Percentiles rank a stretch among this genome's conserved stretches.
phyloP scores from a whole-genome alignment of 1,140 invertebrate genomes.

The Chlorops oryzae region DNA sequence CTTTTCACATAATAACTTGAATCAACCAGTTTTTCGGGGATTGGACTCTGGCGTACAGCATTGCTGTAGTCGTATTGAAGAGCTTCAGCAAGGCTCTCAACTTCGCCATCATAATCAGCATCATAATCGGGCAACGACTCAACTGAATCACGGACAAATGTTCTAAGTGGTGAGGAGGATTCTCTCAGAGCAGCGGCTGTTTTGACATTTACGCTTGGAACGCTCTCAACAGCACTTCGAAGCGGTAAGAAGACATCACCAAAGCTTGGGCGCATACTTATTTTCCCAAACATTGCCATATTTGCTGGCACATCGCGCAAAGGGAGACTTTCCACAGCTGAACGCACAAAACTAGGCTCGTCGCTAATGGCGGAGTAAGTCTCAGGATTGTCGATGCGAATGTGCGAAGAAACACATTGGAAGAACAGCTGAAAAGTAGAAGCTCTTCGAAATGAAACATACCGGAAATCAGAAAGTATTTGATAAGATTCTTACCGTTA shows the following conservation, averaged over 20 bases:
- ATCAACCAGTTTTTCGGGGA: slow-evolving; percentile 14
- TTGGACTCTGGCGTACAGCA: slow-evolving; percentile 2
- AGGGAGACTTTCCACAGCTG: slow-evolving; percentile 53
- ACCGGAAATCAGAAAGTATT: no score
- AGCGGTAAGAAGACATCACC: slow-evolving; percentile 50
- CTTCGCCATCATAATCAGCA: slow-evolving; percentile 17
- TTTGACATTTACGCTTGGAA: slow-evolving; percentile 46
- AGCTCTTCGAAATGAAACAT: no score
- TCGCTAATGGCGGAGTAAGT: slow-evolving; percentile 20
- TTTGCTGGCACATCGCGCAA: slow-evolving; percentile 23
- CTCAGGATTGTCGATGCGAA: slow-evolving; percentile 35
- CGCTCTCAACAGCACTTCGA: slow-evolving; percentile 55
- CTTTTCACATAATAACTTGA: slow-evolving; percentile 6
- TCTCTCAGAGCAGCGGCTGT: slow-evolving; percentile 18
- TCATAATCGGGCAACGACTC: slow-evolving; percentile 52
- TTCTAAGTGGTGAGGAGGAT: slow-evolving; percentile 18
- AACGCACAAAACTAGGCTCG: slow-evolving; percentile 50
- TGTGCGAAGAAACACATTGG: no score
- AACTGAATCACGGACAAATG: slow-evolving; percentile 56
- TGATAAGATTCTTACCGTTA: no score
- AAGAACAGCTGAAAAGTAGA: no score
- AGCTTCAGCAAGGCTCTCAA: slow-evolving; percentile 3
- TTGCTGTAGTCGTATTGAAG: no score
- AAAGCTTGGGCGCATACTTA: slow-evolving; percentile 25
- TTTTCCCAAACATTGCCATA: slow-evolving; percentile 17